phyloP scores from a whole-genome alignment of 2,113 vertebrate genomes.

The Notarius quadriscutis region DNA sequence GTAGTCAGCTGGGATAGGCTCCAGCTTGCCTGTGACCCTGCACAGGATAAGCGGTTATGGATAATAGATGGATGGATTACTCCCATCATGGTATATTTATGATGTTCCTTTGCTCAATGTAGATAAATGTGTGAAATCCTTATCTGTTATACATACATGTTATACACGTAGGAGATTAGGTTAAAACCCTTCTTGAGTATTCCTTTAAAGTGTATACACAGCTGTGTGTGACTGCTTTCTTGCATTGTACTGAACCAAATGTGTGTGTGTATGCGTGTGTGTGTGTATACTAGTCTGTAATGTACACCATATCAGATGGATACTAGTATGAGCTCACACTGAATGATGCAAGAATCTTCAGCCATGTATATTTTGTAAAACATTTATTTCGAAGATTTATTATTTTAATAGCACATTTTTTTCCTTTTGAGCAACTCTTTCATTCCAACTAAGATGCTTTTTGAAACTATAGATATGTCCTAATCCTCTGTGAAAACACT shows the following conservation, averaged over 20 bases:
- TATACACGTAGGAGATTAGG: background rate
- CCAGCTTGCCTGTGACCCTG: no score
- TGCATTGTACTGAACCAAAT: background rate
- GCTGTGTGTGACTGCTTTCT: background rate
- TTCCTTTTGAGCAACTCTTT: background rate
- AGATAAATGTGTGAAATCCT: background rate
- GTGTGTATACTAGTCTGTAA: no score
- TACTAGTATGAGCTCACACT: background rate
- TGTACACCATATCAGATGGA: background rate
- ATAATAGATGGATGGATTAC: no score
- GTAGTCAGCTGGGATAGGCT: no score
- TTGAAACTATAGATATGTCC: background rate
- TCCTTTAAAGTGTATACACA: background rate
- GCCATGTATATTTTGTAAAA: constrained; percentile 1
- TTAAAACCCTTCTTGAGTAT: background rate
- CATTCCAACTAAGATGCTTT: background rate
- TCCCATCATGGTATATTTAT: no score
- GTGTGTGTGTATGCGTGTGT: background rate
- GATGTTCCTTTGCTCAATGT: no score
- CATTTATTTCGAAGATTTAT: background rate
- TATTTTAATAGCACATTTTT: background rate
- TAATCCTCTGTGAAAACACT: background rate
- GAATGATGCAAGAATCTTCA: background rate
- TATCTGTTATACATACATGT: background rate
- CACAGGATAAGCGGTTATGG: no score